Evolutionary conservation across 2,888 invertebrate genomes (phyloP), one percentile per base, ranked within the genome.

Genomic region (Leptarthrus brevirostris): DNA sequence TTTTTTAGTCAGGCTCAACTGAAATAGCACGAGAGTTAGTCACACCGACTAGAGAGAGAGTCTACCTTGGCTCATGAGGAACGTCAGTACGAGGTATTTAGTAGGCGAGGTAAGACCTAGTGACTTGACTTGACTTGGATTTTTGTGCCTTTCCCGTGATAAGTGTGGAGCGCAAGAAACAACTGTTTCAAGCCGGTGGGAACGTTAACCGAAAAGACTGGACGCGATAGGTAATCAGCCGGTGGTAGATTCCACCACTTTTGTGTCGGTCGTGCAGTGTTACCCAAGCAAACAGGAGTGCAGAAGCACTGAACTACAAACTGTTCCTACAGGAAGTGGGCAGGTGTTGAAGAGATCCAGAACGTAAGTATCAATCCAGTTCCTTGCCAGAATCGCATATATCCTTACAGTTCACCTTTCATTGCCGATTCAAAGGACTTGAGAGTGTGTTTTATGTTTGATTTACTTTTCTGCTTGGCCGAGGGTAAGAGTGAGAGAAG

Each of bases 11-110:
- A 69, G 34, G 10, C 52, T 44, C 30, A 52, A 20, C 16, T 49
- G 52, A 69, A 69, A 52, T 69, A 52, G 69, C 69, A 69, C 52
- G 69, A 69, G 69, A 69, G 69, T 52, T 69, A 69, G 69, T 69
- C 69, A 52, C 69, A 34, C 52, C 52, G 52, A 69, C 69, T 69
- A 69, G 69, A 69, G 69, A 66, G 64, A 69, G 52, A 52, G 52
- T 69, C 52, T 69, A 66, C 64, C 69, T 69, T 52, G 16, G 52
- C 52, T 14, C 69, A 34, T 52, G 69, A 49, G 34, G 52, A 69
- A 24, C 52, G 14, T 69, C 69, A 69, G 69, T 69, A 22, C 69
- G 52, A 69, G 69, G 52, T 52, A 34, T 69, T 52, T 52, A 69
- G 52, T 69, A 69, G 52, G 8, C 69, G 69, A 52, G 69, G 69